phyloP scores from a whole-genome alignment of 2,888 invertebrate genomes.

The Meganola albula region DNA sequence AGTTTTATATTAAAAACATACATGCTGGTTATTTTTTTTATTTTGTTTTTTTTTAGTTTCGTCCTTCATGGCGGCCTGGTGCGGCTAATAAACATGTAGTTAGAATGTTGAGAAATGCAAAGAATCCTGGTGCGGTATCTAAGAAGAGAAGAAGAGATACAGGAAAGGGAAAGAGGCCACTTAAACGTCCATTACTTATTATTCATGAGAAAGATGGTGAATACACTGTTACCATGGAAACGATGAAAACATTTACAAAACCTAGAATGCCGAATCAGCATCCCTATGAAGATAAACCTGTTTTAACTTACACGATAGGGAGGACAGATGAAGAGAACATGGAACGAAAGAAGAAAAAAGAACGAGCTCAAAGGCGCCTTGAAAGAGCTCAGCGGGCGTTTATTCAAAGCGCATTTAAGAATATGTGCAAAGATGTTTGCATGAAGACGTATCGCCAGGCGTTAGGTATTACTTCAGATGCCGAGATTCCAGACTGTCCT shows the following conservation, averaged over 20 bases:
- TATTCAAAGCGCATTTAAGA: conserved; percentile 59
- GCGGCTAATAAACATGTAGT: conserved; percentile 61
- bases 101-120: conserved; percentile 54
- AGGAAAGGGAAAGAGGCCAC: conserved; percentile 45
- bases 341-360: conserved; percentile 52
- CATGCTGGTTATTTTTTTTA: conserved; percentile 24
- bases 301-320: conserved; percentile 58
- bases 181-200: conserved; percentile 56
- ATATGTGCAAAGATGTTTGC: conserved; percentile 67
- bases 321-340: conserved; percentile 65
- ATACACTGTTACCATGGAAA: conserved; percentile 65
- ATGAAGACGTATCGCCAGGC: conserved; percentile 68
- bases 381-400: conserved; percentile 60
- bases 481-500: conserved; percentile 54
- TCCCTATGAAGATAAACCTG: conserved; percentile 65
- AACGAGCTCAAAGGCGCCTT: conserved; percentile 51
- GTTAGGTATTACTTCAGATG: conserved; percentile 51
- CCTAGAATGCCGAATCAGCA: conserved; percentile 54
- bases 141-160: conserved; percentile 47
- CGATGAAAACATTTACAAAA: conserved; percentile 55
- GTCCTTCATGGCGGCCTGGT: conserved; percentile 66
- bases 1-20: neutral
- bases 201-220: conserved; percentile 66
- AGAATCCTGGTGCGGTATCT: conserved; percentile 49
- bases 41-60: conserved; percentile 54